Conservation (phyloP, 2,113 vertebrate species). For the Actenoides hombroni region DNA sequence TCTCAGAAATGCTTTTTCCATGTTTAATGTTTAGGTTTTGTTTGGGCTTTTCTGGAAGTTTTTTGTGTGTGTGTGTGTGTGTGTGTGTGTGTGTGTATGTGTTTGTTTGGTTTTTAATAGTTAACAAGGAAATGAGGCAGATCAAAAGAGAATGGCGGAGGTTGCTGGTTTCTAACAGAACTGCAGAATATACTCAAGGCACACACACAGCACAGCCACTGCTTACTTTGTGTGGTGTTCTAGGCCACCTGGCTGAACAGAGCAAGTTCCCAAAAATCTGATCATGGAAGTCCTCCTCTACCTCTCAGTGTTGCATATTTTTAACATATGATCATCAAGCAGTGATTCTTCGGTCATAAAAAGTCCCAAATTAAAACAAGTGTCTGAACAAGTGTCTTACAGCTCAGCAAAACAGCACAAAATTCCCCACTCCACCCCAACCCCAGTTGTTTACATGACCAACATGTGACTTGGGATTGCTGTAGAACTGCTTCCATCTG, state of each 20-base stretch:
- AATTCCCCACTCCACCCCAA: not conserved
- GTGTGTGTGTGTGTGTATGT: too few relatives aligned
- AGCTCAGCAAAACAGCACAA: not conserved
- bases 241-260: not conserved
- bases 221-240: not conserved
- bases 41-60: not conserved
- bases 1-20: not conserved
- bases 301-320: not conserved
- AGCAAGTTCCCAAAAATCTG: not conserved
- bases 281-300: not conserved
- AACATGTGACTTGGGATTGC: not conserved
- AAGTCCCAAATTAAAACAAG: not conserved
- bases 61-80: not conserved
- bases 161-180: not conserved
- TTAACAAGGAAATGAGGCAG: not conserved
- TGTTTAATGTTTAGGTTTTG: not conserved
- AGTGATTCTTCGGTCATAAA: not conserved
- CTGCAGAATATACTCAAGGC: not conserved
- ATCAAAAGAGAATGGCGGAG: not conserved
- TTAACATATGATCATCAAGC: fast-evolving
- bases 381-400: not conserved
- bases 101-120: not conserved
- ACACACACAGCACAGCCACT: not conserved
- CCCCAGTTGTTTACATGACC: not conserved
- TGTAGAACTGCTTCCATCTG: not conserved